Evolutionary conservation across 1,140 invertebrate species (phyloP), one percentile per base, ranked within the genome.

Genomic region (Pteromalus puparum): DNA sequence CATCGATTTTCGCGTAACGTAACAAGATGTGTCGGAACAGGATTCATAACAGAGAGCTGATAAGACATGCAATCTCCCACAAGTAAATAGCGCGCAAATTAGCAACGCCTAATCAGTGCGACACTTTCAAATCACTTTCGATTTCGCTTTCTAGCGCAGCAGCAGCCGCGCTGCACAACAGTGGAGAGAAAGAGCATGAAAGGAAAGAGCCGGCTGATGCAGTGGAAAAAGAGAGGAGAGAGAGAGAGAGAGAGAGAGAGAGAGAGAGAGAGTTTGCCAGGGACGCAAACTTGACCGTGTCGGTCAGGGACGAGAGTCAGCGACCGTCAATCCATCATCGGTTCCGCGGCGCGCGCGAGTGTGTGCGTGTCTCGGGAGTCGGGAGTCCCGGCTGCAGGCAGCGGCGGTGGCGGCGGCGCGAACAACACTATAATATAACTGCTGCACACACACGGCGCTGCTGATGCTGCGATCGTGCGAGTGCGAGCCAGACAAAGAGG

Each of bases 271-370:
- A 61, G 53, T 18, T 12, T 34, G 34, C 5, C 21, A 65, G 38
- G 6, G 34, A 30, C 18, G 24, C 53, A 84, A 68, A 65, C 42
- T 84, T 84, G 77, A 84, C 83, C 70, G 53, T 80, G 13, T 80
- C 77, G 77, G 83, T 84, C 83, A 80, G 70, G 76, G 84, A 78
- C 46, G 15, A 3, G 24, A 4, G 61, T 72, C 24, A 77, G 48
- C 53, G 42, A 79, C 76, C 70, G 81, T 75, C 73, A 84, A 70
- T 74, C n/a, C 7, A 53, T 61, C 67, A 67, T 81, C 10, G 73
- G n/a, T 42, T 10, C 38, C 21, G 70, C 38, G 75, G 26, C 46
- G 68, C 61, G 70, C 24, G n/a, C 28, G 18, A 18, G 67, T 21
- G 21, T 28, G 48, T 78, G 70, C 26, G 74, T 70, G 42, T 67